Base-by-base conservation (phyloP, 1,140 invertebrate genomes). In the Drosophila persimilis region DNA sequence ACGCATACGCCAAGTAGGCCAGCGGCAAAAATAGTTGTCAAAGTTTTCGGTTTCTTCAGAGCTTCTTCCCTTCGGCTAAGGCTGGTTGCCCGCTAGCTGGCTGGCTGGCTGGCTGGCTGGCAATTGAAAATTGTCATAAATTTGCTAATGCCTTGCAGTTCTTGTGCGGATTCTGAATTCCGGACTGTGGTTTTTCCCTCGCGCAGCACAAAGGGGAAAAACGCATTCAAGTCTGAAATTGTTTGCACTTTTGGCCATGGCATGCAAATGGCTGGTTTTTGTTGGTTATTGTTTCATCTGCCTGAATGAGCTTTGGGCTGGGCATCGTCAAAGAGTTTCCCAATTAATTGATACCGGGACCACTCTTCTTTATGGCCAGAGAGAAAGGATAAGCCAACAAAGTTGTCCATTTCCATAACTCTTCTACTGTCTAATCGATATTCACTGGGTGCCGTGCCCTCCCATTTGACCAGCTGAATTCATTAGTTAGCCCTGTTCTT, bases 181-280 rank as follows among this genome's bases (percentile, higher is more conserved):
- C 35, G 24, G 8, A 45, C 20, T 17, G 15, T 26, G 5, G 20
- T 44, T 13, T 46, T 29, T 15, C 17, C 6, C 45, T 41, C n/a
- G 41, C 46, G 43, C 13, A 6, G 31, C 22, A 48, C 62, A 60
- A 63, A 46, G 48, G 48, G 54, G 29, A 58, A 79, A 75, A 75
- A 56, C 60, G 45, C 64, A 78, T 65, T 78, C 39, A 63, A 65
- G 43, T 80, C 59, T 56, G 55, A 75, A 79, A 79, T 79, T 83
- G 58, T 84, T 78, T 74, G 17, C 54, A 66, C 61, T 75, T 71
- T 62, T 39, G 51, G 50, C 24, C 50, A 63, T 53, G 48, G 24
- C 46, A 63, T 53, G 29, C 11, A 45, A 47, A 63, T 57, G 43
- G 45, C 20, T 45, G 29, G 48, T 31, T 74, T 44, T 15, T 66